Evolutionary conservation across 2,797 vertebrate genomes (phyloP).

Genomic region (Enteromius fasciolatus): DNA sequence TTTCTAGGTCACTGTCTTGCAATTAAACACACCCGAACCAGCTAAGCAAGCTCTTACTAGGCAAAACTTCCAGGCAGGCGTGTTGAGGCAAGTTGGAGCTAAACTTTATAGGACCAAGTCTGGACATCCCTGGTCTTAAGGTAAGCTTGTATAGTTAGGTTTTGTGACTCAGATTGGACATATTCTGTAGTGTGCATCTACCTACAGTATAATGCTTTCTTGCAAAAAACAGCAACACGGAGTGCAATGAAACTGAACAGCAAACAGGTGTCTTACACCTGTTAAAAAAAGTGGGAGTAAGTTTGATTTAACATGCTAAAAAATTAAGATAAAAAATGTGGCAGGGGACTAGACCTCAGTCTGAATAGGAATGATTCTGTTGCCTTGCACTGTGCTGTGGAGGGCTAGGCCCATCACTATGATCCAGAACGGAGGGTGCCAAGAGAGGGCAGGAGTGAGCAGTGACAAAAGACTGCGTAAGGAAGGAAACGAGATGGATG

Average conservation of each 20-base stretch:
- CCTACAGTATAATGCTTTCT: background rate
- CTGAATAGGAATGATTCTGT: background rate
- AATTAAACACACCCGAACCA: background rate
- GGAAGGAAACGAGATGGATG: conserved; percentile 44
- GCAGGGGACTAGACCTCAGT: background rate
- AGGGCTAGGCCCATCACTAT: background rate
- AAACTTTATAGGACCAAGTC: background rate
- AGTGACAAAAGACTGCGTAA: conserved; percentile 28
- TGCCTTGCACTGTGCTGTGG: background rate
- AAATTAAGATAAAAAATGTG: background rate
- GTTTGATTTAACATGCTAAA: background rate
- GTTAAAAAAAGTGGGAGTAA: too few species aligned
- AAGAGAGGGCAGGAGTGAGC: conserved; percentile 36
- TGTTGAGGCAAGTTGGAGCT: background rate
- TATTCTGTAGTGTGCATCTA: background rate
- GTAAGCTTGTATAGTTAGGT: background rate
- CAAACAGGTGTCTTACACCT: background rate
- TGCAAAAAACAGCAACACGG: background rate
- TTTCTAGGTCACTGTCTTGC: background rate
- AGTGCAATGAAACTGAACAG: background rate
- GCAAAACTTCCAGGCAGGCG: background rate
- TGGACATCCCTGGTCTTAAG: background rate
- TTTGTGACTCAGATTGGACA: background rate
- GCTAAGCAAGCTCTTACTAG: background rate
- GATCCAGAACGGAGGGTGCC: conserved; percentile 21